Evolutionary conservation across 2,797 vertebrate genomes (phyloP).

Genomic region (Microchirus variegatus): DNA sequence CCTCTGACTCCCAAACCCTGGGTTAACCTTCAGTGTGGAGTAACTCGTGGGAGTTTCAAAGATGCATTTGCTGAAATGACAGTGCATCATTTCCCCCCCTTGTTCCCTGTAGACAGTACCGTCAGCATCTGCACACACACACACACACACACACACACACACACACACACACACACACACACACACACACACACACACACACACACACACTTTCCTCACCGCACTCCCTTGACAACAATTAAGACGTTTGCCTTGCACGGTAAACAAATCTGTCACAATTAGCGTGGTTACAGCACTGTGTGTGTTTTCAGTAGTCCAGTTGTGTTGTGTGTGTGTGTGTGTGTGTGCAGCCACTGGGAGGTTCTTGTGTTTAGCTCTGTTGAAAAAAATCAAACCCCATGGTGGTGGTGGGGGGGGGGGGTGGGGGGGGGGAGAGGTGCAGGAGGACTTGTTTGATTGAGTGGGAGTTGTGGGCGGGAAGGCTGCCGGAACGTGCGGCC

Average conservation of each 20-base stretch:
- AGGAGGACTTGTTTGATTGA: constrained; percentile 27
- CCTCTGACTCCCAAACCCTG: neutral
- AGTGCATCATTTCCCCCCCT: constrained; percentile 15
- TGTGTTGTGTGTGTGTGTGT: neutral
- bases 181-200: too few species aligned
- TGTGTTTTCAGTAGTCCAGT: neutral
- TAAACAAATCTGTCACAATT: constrained; percentile 60
- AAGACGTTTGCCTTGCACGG: constrained; percentile 32
- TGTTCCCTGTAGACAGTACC: neutral
- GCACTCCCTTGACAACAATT: constrained; percentile 38
- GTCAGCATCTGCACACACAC: neutral
- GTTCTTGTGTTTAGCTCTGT: constrained; percentile 1
- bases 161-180: neutral
- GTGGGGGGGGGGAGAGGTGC: neutral
- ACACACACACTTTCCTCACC: constrained; percentile 4
- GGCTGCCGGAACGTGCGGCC: constrained; percentile 25
- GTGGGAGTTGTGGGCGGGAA: constrained; percentile 32
- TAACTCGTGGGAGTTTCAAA: constrained; percentile 19
- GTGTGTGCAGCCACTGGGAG: too few species aligned
- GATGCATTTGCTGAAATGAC: constrained; percentile 23
- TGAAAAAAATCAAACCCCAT: constrained; percentile 17
- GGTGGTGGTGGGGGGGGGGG: neutral
- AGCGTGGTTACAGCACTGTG: constrained; percentile 17
- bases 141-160: constrained; percentile 2
- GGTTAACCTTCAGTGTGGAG: constrained; percentile 18